Conservation (phyloP, 1,140 invertebrate genomes). For the Scaptomyza hsui region DNA sequence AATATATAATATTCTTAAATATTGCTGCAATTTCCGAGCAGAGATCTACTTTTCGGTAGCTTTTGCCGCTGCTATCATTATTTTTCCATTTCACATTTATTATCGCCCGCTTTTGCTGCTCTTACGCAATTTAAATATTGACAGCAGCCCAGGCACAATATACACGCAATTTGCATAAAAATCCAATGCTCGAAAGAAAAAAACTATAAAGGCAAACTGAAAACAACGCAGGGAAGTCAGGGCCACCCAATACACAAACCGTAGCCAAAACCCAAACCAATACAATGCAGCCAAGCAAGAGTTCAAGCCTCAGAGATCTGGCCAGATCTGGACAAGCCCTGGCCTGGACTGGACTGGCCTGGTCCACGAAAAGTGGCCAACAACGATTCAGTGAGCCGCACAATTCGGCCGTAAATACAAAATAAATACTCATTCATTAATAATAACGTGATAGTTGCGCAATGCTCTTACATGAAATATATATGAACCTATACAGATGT, state of each 20-base stretch:
- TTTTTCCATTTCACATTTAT: slow-evolving; percentile 43
- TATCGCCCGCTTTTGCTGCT: slow-evolving; percentile 52
- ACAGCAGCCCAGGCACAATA: slow-evolving; percentile 48
- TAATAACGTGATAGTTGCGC: slow-evolving; percentile 76
- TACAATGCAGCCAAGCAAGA: slow-evolving; percentile 1
- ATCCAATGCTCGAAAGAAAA: slow-evolving; percentile 46
- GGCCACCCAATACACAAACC: background rate
- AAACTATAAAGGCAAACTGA: slow-evolving; percentile 27
- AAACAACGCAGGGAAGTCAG: slow-evolving; percentile 7
- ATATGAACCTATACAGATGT: slow-evolving; percentile 22
- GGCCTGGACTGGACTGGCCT: background rate
- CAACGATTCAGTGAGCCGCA: slow-evolving; percentile 37
- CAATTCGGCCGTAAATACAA: slow-evolving; percentile 72
- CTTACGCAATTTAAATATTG: slow-evolving; percentile 68
- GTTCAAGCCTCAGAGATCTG: slow-evolving; percentile 25
- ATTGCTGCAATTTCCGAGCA: slow-evolving; percentile 4
- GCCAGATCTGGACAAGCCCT: background rate
- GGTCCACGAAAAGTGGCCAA: slow-evolving; percentile 13
- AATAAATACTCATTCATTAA: slow-evolving; percentile 83
- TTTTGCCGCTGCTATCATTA: slow-evolving; percentile 29
- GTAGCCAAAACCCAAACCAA: background rate
- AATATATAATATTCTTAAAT: slow-evolving; percentile 22
- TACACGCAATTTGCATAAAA: slow-evolving; percentile 71
- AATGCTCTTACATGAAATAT: slow-evolving; percentile 34
- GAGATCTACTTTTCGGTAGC: slow-evolving; percentile 4